Conservation (phyloP, 2,113 vertebrate genomes). For the Falcunculus frontatus region DNA sequence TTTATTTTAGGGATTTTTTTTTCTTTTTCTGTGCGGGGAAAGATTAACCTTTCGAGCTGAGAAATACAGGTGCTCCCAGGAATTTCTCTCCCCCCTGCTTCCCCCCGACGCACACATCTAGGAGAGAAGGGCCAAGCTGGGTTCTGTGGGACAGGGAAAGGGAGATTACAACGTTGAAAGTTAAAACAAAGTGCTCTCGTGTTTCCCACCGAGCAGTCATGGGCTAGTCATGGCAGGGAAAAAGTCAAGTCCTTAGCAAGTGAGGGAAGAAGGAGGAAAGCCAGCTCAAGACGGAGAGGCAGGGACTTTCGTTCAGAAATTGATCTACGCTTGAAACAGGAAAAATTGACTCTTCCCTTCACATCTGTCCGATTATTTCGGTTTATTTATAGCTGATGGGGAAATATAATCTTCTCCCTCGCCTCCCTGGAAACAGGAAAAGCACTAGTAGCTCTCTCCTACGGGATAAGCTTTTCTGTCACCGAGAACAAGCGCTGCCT, state of each 20-base stretch:
- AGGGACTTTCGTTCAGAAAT: not conserved
- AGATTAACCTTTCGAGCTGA: conserved; percentile 19
- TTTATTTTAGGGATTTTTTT: not conserved
- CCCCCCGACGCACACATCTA: not conserved
- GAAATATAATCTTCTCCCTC: not conserved
- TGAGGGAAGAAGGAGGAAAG: not conserved
- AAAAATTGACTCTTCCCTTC: not conserved
- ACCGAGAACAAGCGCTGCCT: not conserved
- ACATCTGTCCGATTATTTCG: not conserved
- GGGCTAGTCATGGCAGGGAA: not conserved
- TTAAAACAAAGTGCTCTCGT: not conserved
- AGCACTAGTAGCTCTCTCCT: not conserved
- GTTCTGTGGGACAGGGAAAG: not conserved
- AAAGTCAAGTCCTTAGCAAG: not conserved
- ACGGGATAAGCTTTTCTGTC: not conserved
- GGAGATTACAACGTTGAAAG: not conserved
- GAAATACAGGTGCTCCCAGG: conserved; percentile 39
- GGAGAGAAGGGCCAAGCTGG: not conserved
- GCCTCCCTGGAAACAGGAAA: not conserved
- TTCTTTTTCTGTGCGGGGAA: not conserved
- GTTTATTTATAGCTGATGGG: conserved; percentile 4
- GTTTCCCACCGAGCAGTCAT: not conserved
- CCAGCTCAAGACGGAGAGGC: not conserved
- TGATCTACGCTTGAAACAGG: not conserved
- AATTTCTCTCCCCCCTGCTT: not conserved